Percentiles rank a stretch among this genome's conserved stretches.
These are phyloP conservation scores for Macroramphosus scolopax DNA, from an alignment of 2,797 vertebrate genomes.

Conservation along the genomic window DNA sequence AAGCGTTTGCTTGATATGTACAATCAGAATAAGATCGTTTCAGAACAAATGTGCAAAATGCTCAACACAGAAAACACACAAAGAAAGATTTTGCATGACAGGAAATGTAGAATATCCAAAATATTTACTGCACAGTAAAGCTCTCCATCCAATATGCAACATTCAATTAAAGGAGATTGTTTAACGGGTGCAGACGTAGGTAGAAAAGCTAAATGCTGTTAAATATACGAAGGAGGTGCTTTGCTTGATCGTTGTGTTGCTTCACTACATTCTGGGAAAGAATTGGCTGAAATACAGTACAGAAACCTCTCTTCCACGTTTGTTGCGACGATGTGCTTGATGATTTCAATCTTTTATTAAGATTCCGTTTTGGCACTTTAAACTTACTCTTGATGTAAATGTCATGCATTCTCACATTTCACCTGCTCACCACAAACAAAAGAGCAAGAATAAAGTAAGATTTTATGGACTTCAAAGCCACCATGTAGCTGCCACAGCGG, in stretches of 20 bases:
- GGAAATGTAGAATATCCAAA: conserved; percentile 38
- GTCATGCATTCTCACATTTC: conserved; percentile 27
- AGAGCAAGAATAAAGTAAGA: conserved; percentile 6
- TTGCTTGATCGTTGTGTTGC: background rate
- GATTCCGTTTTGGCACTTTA: conserved; percentile 36
- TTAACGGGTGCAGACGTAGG: background rate
- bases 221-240: conserved; percentile 9
- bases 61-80: no score
- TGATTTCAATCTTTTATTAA: conserved; percentile 10
- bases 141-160: background rate
- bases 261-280: conserved; percentile 8
- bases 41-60: conserved; percentile 49
- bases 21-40: conserved; percentile 23
- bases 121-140: conserved; percentile 32
- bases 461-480: conserved; percentile 6
- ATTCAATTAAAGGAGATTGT: no score
- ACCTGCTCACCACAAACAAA: conserved; percentile 25
- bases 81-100: no score
- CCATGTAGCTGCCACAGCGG: conserved; percentile 14
- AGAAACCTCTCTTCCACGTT: background rate
- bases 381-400: conserved; percentile 5
- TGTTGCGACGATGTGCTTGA: conserved; percentile 2
- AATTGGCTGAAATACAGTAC: rapidly evolving
- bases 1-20: conserved; percentile 16
- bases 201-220: conserved; percentile 32